Evolutionary conservation across 2,113 vertebrate species (phyloP).

Genomic region (Anhinga anhinga): DNA sequence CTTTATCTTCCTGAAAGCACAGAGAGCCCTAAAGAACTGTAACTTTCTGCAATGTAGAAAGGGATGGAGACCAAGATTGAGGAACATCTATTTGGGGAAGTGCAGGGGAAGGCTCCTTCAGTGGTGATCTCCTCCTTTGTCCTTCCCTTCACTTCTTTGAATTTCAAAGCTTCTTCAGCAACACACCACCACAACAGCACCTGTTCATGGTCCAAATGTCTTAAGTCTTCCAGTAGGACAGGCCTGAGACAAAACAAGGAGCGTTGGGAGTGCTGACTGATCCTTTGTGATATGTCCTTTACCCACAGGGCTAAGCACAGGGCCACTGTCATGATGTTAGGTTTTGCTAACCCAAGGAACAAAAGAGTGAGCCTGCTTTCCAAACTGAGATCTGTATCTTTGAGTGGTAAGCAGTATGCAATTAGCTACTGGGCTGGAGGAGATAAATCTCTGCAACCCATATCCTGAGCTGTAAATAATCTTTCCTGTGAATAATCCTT

Average conservation of each 20-base stretch:
- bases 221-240: background rate
- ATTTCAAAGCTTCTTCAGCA: background rate
- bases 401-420: background rate
- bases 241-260: background rate
- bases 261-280: background rate
- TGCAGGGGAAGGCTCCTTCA: background rate
- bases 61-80: background rate
- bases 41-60: background rate
- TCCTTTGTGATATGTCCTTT: background rate
- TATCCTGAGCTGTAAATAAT: background rate
- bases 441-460: background rate
- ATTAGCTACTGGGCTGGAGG: background rate
- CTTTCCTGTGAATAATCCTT: slow-evolving; percentile 27
- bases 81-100: background rate
- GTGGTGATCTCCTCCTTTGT: background rate
- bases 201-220: background rate
- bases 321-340: rapidly evolving
- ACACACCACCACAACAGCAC: background rate
- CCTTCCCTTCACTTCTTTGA: background rate
- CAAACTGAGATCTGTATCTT: background rate
- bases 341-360: background rate
- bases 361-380: background rate
- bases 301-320: background rate
- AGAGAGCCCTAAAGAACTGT: background rate
- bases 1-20: background rate